These are phyloP conservation scores for Heliornis fulica DNA, from an alignment of 2,113 vertebrate species.

Conservation along the genomic window DNA sequence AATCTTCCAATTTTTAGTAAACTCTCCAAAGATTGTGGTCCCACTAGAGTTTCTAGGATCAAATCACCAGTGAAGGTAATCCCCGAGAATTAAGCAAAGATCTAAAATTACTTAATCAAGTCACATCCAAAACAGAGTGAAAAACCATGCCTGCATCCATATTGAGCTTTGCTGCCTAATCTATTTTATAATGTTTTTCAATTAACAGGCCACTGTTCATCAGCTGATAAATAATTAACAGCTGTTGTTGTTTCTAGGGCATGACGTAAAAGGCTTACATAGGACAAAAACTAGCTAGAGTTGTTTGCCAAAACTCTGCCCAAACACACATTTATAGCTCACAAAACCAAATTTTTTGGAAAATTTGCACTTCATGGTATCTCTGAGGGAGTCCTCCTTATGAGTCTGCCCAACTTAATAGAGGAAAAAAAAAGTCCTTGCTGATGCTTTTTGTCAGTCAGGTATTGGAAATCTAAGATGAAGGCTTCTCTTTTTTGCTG, in stretches of 20 bases:
- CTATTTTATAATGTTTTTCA: slow-evolving; percentile 57
- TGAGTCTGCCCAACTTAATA: background rate
- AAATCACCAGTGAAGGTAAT: background rate
- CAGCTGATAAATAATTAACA: slow-evolving; percentile 67
- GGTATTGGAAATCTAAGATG: background rate
- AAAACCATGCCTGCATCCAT: background rate
- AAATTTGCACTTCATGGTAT: background rate
- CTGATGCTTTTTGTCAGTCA: background rate
- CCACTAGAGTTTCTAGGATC: background rate
- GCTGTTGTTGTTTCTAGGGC: slow-evolving; percentile 43
- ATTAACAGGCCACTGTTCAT: slow-evolving; percentile 57
- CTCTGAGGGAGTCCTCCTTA: background rate
- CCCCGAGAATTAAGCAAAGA: background rate
- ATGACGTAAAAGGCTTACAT: slow-evolving; percentile 41
- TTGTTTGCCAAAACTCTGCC: slow-evolving; percentile 18
- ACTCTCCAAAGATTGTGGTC: background rate
- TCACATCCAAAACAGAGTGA: background rate
- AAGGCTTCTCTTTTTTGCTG: background rate
- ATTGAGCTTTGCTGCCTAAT: background rate
- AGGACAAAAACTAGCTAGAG: slow-evolving; percentile 1
- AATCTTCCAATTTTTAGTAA: background rate
- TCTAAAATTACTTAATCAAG: background rate
- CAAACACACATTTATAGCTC: background rate
- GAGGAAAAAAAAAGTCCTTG: background rate
- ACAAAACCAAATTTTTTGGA: background rate